Conservation (phyloP, 2,888 invertebrate genomes). For the Cataglyphis rosenhaueri region DNA sequence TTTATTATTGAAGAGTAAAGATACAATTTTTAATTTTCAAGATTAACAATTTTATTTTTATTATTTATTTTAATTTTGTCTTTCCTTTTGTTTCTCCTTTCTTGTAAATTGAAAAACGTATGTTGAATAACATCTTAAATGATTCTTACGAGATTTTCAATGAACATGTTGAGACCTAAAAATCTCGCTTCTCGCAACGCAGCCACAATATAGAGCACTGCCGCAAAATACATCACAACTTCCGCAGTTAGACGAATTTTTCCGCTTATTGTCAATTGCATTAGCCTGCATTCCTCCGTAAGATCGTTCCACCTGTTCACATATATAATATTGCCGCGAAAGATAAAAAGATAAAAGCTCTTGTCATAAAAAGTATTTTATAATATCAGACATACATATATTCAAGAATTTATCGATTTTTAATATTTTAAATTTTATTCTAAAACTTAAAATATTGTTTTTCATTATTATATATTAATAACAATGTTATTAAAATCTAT, state of each 20-base stretch:
- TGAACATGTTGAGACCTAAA: constrained; percentile 96
- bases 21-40: background rate
- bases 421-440: background rate
- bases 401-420: background rate
- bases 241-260: constrained; percentile 93
- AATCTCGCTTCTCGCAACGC: constrained; percentile 96
- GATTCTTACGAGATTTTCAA: constrained; percentile 95
- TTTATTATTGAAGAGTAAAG: background rate
- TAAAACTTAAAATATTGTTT: background rate
- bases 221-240: constrained; percentile 92
- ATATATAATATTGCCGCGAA: background rate
- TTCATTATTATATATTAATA: background rate
- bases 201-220: constrained; percentile 93
- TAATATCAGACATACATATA: background rate
- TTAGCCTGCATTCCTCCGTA: constrained; percentile 90
- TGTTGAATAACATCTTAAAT: background rate
- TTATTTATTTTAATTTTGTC: background rate
- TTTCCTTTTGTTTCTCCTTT: no score
- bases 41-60: background rate
- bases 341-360: background rate
- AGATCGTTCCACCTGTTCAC: constrained; percentile 89
- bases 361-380: background rate
- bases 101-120: background rate
- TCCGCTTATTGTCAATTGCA: constrained; percentile 88
- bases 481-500: background rate